Conservation (phyloP, 2,113 vertebrate species). For the Geococcyx californianus region DNA sequence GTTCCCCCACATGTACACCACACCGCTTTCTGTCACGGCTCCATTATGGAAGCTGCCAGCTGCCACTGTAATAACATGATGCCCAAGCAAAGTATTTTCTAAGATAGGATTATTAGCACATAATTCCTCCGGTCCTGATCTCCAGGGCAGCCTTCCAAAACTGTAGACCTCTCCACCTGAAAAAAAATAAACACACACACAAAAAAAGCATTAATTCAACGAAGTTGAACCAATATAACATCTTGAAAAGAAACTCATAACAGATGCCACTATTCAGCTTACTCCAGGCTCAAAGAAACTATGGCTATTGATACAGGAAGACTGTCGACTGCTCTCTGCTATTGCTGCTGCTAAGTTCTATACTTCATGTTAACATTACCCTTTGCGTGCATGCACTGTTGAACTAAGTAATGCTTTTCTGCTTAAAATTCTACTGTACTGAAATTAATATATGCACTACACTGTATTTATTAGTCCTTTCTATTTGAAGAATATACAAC, state of each 20-base stretch:
- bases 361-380: rapidly evolving
- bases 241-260: neutral
- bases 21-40: conserved; percentile 87
- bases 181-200: neutral
- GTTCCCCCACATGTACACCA: conserved; percentile 95
- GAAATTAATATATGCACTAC: neutral
- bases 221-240: neutral
- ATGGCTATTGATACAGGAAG: neutral
- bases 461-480: neutral
- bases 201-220: neutral
- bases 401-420: neutral
- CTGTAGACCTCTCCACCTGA: conserved; percentile 93
- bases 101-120: conserved; percentile 71
- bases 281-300: neutral
- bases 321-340: neutral
- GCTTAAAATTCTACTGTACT: neutral
- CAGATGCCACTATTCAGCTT: neutral
- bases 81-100: conserved; percentile 85
- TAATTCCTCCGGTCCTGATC: conserved; percentile 62
- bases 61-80: conserved; percentile 84
- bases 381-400: neutral
- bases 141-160: conserved; percentile 90
- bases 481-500: neutral
- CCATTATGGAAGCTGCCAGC: conserved; percentile 91
- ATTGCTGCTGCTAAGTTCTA: neutral